phyloP scores from a whole-genome alignment of 2,888 invertebrate species.

The Rotaria macrura region DNA sequence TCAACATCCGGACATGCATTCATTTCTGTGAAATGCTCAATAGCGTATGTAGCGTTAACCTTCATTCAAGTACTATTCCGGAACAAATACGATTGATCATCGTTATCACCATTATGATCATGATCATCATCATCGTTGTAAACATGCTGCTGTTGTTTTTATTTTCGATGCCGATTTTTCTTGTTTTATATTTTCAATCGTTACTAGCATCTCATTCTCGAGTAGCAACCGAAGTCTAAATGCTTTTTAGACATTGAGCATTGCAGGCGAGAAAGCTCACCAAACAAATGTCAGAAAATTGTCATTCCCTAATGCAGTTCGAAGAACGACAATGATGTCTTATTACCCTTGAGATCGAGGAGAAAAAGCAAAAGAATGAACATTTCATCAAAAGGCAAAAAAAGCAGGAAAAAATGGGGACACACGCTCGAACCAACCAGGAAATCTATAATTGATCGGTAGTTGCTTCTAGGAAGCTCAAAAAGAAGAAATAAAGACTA shows the following conservation, averaged over 20 bases:
- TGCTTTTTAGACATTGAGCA: background rate
- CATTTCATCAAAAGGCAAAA: background rate
- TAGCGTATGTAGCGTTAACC: background rate
- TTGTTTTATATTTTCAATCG: background rate
- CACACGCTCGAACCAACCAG: background rate
- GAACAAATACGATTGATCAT: background rate
- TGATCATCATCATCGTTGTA: background rate
- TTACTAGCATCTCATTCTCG: background rate
- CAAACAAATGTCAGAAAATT: background rate
- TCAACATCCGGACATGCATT: background rate
- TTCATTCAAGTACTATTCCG: background rate
- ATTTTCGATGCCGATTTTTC: background rate
- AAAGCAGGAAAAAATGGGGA: background rate
- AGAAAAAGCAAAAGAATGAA: background rate
- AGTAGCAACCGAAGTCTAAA: background rate
- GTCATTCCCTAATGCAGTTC: background rate
- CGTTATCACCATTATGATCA: background rate
- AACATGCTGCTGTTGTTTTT: background rate
- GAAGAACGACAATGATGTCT: background rate
- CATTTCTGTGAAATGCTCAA: background rate
- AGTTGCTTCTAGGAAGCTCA: background rate
- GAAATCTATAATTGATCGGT: conserved; percentile 8
- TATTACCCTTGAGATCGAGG: background rate
- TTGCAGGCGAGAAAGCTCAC: background rate
- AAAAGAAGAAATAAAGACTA: background rate